These are phyloP conservation scores for Syngnathus scovelli DNA, from an alignment of 2,113 vertebrate species.

Conservation along the genomic window DNA sequence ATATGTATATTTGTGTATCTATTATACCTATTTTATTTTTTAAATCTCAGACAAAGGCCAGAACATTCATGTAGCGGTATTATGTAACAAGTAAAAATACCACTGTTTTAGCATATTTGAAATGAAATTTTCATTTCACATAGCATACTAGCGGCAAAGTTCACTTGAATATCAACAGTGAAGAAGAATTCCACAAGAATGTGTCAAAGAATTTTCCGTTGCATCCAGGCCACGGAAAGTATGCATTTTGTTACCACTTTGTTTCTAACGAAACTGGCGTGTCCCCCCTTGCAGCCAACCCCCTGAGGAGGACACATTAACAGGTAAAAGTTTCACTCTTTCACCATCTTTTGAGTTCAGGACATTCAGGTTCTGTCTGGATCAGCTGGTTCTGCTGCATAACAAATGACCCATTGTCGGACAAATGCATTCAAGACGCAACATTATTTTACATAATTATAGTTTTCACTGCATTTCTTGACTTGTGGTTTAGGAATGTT, in stretches of 20 bases:
- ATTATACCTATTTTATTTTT: not conserved
- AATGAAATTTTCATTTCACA: not conserved
- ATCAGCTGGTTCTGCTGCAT: conserved; percentile 12
- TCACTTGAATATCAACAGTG: not conserved
- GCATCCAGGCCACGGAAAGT: not conserved
- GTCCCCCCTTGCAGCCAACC: conserved; percentile 43
- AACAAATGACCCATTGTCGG: not conserved
- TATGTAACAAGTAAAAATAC: too few relatives aligned
- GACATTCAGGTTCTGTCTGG: conserved; percentile 7
- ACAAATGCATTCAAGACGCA: not conserved
- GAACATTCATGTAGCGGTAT: not conserved
- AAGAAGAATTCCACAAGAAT: not conserved
- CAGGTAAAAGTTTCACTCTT: conserved; percentile 48
- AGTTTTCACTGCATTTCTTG: not conserved
- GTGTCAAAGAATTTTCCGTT: not conserved
- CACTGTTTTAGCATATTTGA: not conserved
- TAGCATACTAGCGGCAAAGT: not conserved
- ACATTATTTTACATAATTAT: not conserved
- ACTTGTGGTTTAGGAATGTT: not conserved
- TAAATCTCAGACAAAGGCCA: not conserved
- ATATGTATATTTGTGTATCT: too few relatives aligned
- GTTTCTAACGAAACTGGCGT: not conserved
- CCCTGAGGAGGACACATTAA: conserved; percentile 58
- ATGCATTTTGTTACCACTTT: not conserved
- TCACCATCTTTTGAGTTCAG: conserved; percentile 3